phyloP scores from a whole-genome alignment of 2,888 invertebrate species.

The Mesoligia furuncula region DNA sequence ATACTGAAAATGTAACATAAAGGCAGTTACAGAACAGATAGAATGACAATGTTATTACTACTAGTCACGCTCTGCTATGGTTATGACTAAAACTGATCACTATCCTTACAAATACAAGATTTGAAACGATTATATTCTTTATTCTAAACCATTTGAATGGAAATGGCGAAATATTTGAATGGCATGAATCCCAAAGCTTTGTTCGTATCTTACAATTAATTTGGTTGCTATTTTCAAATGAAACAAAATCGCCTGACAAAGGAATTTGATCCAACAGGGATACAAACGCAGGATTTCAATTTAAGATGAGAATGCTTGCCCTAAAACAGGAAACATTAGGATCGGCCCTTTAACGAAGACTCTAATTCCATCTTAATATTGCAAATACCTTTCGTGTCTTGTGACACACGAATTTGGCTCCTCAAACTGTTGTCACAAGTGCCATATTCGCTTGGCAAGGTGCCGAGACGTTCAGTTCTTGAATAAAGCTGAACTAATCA shows the following conservation, averaged over 20 bases:
- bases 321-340: constrained; percentile 67
- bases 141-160: neutral
- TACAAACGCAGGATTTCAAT: constrained; percentile 25
- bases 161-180: constrained; percentile 22
- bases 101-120: neutral
- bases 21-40: constrained; percentile 19
- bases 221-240: constrained; percentile 16
- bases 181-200: neutral
- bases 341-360: constrained; percentile 67
- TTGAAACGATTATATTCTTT: constrained; percentile 4
- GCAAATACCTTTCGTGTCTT: constrained; percentile 70
- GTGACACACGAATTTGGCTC: constrained; percentile 41
- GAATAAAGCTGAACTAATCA: constrained; percentile 77
- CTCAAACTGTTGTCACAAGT: constrained; percentile 19
- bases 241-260: constrained; percentile 24
- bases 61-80: constrained; percentile 34
- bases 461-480: constrained; percentile 63
- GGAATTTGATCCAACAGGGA: constrained; percentile 24
- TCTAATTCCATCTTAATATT: constrained; percentile 72
- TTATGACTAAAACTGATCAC: constrained; percentile 19
- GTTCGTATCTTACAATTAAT: constrained; percentile 2
- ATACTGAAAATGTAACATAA: constrained; percentile 36
- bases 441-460: constrained; percentile 42
- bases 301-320: constrained; percentile 42
- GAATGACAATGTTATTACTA: constrained; percentile 38